phyloP scores from a whole-genome alignment of 2,888 invertebrate genomes.

The Poecilus cupreus region DNA sequence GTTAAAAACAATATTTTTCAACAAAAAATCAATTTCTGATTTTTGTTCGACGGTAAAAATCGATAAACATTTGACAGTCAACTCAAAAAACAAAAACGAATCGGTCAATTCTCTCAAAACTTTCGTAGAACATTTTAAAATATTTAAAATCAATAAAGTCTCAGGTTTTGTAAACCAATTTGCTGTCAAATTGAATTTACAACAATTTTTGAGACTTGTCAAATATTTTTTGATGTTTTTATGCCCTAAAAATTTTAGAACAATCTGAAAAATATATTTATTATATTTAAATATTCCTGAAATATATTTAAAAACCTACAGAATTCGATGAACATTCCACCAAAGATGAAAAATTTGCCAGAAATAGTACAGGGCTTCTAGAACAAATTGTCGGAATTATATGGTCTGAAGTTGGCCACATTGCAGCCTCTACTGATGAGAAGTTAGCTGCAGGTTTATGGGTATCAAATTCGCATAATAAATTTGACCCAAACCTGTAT shows the following conservation, averaged over 20 bases:
- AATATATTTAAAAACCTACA: too few relatives aligned
- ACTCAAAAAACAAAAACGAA: constrained; percentile 73
- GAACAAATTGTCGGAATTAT: constrained; percentile 72
- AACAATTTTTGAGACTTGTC: background rate
- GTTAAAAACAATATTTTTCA: constrained; percentile 78
- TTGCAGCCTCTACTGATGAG: constrained; percentile 72
- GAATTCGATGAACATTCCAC: too few relatives aligned
- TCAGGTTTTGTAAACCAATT: constrained; percentile 81
- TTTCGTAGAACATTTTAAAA: constrained; percentile 72
- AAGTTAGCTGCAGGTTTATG: constrained; percentile 72
- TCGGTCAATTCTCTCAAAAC: constrained; percentile 72
- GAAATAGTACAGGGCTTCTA: constrained; percentile 73
- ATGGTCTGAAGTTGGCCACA: constrained; percentile 72
- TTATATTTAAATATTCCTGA: too few relatives aligned
- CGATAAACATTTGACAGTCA: constrained; percentile 78
- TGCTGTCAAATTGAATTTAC: constrained; percentile 72
- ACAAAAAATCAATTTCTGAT: constrained; percentile 76
- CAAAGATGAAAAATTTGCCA: constrained; percentile 68
- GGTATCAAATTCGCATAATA: constrained; percentile 71
- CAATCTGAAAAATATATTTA: constrained; percentile 66
- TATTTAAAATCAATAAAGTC: constrained; percentile 75
- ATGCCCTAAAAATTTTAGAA: constrained; percentile 70
- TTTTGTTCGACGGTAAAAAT: constrained; percentile 78
- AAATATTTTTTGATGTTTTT: constrained; percentile 60
- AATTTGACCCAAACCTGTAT: constrained; percentile 73